Evolutionary conservation across 2,113 vertebrate genomes (phyloP).

Genomic region (Tychaedon coryphoeus): DNA sequence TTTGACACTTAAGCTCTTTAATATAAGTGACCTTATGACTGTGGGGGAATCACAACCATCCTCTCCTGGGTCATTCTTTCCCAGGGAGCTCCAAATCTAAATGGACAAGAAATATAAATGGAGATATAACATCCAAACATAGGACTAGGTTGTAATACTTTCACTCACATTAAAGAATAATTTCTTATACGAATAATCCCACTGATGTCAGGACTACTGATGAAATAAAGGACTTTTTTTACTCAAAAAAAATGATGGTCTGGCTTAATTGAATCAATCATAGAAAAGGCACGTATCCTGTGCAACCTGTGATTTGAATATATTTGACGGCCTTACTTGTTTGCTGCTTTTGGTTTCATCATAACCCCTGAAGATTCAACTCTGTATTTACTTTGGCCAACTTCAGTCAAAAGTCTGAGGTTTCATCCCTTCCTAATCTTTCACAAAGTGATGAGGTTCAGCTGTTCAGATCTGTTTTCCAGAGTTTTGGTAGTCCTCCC

Average conservation of each 20-base stretch:
- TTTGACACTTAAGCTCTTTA: background rate
- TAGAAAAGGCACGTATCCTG: background rate
- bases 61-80: background rate
- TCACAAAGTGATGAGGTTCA: conserved; percentile 7
- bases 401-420: background rate
- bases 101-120: background rate
- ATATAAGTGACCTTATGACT: background rate
- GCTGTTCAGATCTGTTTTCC: conserved; percentile 22
- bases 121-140: background rate
- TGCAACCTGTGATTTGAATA: background rate
- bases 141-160: background rate
- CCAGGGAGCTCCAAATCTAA: background rate
- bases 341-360: background rate
- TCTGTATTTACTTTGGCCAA: conserved; percentile 23
- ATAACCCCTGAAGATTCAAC: background rate
- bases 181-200: background rate
- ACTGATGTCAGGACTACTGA: background rate
- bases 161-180: background rate
- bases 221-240: background rate
- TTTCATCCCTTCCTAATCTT: conserved; percentile 4
- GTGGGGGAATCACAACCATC: background rate
- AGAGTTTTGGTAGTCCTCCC: background rate
- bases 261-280: background rate
- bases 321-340: background rate
- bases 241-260: background rate